Evolutionary conservation across 1,140 invertebrate species (phyloP).

Genomic region (Yoshiicerus persimilis): DNA sequence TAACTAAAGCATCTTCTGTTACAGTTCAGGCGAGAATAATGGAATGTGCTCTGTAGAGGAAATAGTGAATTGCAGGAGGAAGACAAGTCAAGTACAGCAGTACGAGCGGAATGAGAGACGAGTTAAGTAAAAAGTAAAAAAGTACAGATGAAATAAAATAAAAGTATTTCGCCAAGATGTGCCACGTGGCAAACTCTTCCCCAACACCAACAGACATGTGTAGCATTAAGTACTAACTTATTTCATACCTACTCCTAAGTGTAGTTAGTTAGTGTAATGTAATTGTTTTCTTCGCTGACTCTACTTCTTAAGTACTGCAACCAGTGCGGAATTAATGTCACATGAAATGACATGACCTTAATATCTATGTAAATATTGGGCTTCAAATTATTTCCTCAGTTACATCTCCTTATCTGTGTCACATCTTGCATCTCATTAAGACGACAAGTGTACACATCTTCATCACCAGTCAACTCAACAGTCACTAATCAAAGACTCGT

Average conservation of each 20-base stretch:
- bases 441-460: neutral
- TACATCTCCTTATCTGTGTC: neutral
- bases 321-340: neutral
- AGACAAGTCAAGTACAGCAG: neutral
- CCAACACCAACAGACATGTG: neutral
- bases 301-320: too few relatives aligned
- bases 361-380: neutral
- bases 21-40: slow-evolving; percentile 1
- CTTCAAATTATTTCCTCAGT: neutral
- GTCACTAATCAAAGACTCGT: too few relatives aligned
- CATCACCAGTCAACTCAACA: too few relatives aligned
- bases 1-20: neutral
- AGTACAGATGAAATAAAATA: neutral
- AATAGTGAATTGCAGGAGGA: neutral
- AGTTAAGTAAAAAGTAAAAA: neutral
- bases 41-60: neutral
- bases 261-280: neutral
- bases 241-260: neutral
- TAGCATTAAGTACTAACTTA: too few relatives aligned
- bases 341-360: neutral
- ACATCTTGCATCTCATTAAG: neutral
- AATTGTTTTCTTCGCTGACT: neutral
- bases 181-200: neutral
- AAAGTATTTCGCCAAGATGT: neutral
- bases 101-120: neutral